phyloP scores from a whole-genome alignment of 2,113 vertebrate genomes.

The Lepus timidus region DNA sequence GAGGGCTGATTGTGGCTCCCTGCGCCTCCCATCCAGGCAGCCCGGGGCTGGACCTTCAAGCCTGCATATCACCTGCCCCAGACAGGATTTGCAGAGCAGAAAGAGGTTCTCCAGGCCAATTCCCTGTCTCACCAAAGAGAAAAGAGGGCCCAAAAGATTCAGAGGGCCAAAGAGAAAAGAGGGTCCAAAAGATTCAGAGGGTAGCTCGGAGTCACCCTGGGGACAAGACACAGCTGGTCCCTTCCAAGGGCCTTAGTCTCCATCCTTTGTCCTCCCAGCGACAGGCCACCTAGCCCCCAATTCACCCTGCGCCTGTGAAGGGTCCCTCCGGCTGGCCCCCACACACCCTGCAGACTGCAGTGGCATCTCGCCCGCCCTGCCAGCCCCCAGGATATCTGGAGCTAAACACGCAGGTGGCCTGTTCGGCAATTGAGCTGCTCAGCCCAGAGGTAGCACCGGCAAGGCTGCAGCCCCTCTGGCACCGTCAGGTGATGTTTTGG shows the following conservation, averaged over 20 bases:
- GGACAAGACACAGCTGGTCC: neutral
- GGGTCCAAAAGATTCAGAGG: neutral
- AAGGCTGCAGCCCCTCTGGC: neutral
- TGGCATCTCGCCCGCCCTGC: neutral
- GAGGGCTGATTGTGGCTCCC: neutral
- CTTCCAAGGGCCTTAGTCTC: neutral
- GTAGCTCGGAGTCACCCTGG: neutral
- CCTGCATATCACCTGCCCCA: neutral
- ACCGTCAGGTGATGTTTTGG: constrained; percentile 22
- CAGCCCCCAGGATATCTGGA: neutral
- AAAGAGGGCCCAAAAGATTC: neutral
- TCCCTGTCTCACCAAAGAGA: neutral
- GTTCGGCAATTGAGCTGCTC: neutral
- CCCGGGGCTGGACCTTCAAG: neutral
- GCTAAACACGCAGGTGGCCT: neutral
- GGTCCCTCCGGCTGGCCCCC: neutral
- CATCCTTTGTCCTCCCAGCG: neutral
- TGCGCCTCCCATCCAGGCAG: neutral
- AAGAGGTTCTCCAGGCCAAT: neutral
- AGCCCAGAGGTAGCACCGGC: neutral
- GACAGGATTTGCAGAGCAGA: neutral
- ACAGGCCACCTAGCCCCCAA: neutral
- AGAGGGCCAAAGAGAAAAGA: neutral
- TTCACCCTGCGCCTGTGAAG: neutral
- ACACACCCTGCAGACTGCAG: neutral